Conservation (phyloP, 1,140 invertebrate genomes). For the Coenobita brevimanus region DNA sequence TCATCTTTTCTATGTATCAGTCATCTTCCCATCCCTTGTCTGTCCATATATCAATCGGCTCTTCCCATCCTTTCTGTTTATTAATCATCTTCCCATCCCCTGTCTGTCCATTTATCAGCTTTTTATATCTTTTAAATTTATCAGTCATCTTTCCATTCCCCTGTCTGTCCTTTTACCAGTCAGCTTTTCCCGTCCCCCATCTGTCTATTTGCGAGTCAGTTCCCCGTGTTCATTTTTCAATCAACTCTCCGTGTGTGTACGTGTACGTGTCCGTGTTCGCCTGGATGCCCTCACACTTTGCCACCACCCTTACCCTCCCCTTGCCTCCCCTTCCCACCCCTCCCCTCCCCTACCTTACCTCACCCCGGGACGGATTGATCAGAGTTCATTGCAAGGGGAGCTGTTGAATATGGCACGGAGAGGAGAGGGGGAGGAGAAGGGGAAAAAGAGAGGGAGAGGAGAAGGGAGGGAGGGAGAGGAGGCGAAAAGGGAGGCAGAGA, state of each 20-base stretch:
- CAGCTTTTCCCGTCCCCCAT: too few species aligned
- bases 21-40: background rate
- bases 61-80: background rate
- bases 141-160: background rate
- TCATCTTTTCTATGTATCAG: background rate
- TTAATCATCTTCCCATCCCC: background rate
- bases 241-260: background rate
- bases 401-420: too few species aligned
- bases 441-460: background rate
- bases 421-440: background rate
- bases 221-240: too few species aligned
- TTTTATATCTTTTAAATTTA: too few species aligned
- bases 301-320: too few species aligned
- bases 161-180: background rate
- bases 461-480: background rate
- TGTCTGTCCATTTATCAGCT: background rate
- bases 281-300: too few species aligned
- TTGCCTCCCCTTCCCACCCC: background rate
- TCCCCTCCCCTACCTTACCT: background rate
- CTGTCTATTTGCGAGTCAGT: too few species aligned
- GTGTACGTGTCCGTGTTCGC: background rate
- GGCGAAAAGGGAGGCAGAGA: background rate
- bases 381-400: background rate
- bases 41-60: background rate
- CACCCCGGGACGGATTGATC: too few species aligned